These are phyloP conservation scores for Polyommatus icarus DNA, from an alignment of 2,888 invertebrate genomes.

Conservation along the genomic window DNA sequence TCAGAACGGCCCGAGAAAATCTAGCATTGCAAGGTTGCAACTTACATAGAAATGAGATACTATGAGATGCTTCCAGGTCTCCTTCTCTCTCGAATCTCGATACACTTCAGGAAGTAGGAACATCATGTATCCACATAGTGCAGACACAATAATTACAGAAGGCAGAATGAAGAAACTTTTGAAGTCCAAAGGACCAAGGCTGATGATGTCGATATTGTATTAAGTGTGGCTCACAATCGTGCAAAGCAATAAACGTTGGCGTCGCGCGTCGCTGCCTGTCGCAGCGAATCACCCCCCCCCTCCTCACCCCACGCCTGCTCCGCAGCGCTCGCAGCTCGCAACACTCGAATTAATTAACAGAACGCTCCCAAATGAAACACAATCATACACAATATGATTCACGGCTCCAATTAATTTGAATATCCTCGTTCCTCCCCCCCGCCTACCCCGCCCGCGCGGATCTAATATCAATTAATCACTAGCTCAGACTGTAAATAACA, in stretches of 20 bases:
- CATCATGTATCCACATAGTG: background rate
- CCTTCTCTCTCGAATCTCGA: background rate
- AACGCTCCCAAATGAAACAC: constrained; percentile 17
- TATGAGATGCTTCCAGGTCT: background rate
- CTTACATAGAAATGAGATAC: background rate
- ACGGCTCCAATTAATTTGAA: constrained; percentile 20
- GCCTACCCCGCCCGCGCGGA: background rate
- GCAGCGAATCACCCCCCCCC: background rate
- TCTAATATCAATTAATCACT: constrained; percentile 1
- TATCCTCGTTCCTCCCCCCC: background rate
- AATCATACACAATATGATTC: constrained; percentile 9
- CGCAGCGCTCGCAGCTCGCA: background rate
- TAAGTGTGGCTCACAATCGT: background rate
- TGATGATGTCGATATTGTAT: background rate
- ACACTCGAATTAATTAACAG: constrained; percentile 5
- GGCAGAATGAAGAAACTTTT: background rate
- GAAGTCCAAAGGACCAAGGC: background rate
- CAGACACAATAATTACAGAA: background rate
- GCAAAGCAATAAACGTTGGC: background rate
- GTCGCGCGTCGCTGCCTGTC: background rate
- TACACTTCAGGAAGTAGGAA: background rate
- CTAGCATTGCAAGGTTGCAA: too few relatives aligned
- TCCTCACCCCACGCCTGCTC: background rate
- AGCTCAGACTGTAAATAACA: background rate
- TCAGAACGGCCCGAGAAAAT: too few relatives aligned